Base-by-base conservation (phyloP, 1,140 invertebrate genomes). In the Octopus bimaculoides region DNA sequence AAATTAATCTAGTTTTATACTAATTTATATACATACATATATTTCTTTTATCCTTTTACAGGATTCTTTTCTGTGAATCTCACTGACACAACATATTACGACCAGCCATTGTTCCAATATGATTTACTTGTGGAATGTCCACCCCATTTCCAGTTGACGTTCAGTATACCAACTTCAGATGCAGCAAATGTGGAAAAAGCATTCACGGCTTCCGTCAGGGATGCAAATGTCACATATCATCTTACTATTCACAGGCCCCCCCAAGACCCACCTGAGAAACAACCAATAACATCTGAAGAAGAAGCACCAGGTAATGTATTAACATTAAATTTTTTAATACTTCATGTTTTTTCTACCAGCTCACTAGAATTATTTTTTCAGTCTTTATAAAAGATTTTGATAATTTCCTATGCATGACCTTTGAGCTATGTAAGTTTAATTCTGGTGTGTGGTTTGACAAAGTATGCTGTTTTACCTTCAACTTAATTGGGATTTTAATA, bases 111-210 rank as follows among this genome's bases (percentile, higher is more conserved):
- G 54, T 86, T 82, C 75, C 80, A 84, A 56, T 83, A 81, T 76
- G 83, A 85, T n/a, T 56, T 83, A 52, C 79, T 81, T n/a, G 80
- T 87, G 75, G 81, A 81, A 71, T 87, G 86, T 79, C 86, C 86
- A 10, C 77, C 54, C 69, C 78, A 17, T 52, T 87, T 87, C 77
- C 74, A 81, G 76, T 53, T 87, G 26, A 77, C 77, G 20, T 87
- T 86, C 80, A 74, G 78, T 77, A 52, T 85, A 52, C 86, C 85
- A 7, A 84, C 80, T 53, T 80, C 82, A 5, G 86, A 87, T 73
- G 75, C 81, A n/a, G 56, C 74, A 26, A 77, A 80, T 52, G 74
- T 83, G 66, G 80, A 83, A 66, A 83, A 84, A 73, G 84, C 86
- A 75, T 81, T 85, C 41, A 79, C 84, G 75, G 77, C 85, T 2